Evolutionary conservation across 2,797 vertebrate genomes (phyloP), one percentile per base, ranked within the genome.

Genomic region (Arctocebus calabarensis): DNA sequence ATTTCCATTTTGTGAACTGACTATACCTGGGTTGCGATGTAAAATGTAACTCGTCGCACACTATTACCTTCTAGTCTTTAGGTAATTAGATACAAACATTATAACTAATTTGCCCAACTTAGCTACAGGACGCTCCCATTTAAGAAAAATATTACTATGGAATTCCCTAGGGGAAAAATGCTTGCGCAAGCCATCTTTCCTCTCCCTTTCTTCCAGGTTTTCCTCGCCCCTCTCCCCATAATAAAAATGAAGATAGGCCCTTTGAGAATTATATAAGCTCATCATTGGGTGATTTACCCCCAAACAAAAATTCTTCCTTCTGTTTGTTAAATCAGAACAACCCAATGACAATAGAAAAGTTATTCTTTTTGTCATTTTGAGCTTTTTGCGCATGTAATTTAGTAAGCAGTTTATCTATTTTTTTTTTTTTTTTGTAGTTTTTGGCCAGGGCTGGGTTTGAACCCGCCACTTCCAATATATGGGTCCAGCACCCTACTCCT

Each of bases 241-340:
- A n/a, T 62, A 61, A 91, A 95, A 88, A 73, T 23, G n/a, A 94
- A 79, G 73, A 75, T 2, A n/a, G 59, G 43, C 48, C 57, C 52
- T 88, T 90, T 86, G 90, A 57, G 90, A 94, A 55, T 40, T 34
- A 88, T 6, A 66, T 5, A 95, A 71, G 20, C 17, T 20, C 13
- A 96, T 84, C 52, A 40, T 5, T 74, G 88, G 34, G 37, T 70
- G 68, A 93, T 87, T 87, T 77, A 73, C 20, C 64, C 45, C 27
- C 16, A 82, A 59, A 84, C 27, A 40, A 86, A 94, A 84, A 66
- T 64, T 78, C 43, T 84, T 14, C 59, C 25, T 25, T 45, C n/a
- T 81, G 43, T 87, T 88, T 59, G 90, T 55, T 82, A 71, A 91
- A 77, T 79, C 64, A 89, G 77, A 85, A 27, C 95, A 92, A 84